These are phyloP conservation scores for Chorisops tibialis DNA, from an alignment of 2,888 invertebrate species.

Conservation along the genomic window DNA sequence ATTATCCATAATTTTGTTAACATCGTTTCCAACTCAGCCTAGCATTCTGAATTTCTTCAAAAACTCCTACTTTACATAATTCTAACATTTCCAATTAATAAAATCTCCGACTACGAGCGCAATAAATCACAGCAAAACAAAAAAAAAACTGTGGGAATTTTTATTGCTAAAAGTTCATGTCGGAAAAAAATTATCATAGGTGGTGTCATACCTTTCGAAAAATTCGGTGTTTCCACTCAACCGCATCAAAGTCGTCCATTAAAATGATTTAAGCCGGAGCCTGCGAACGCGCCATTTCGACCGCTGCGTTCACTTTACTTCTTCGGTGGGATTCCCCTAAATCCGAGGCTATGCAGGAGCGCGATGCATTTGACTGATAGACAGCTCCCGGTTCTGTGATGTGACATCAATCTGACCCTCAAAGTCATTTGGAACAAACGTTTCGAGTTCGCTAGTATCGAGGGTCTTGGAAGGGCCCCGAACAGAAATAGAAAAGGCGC, in stretches of 20 bases:
- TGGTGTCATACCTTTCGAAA: background rate
- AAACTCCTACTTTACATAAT: too few relatives aligned
- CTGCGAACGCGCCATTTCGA: background rate
- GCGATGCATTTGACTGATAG: background rate
- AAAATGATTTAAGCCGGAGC: constrained; percentile 22
- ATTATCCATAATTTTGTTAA: too few relatives aligned
- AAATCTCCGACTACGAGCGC: too few relatives aligned
- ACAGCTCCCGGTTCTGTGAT: background rate
- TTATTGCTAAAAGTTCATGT: background rate
- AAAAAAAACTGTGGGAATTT: constrained; percentile 6
- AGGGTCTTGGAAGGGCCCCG: background rate
- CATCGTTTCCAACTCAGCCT: too few relatives aligned
- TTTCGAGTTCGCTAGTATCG: constrained; percentile 10
- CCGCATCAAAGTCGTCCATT: constrained; percentile 17
- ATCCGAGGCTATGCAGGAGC: background rate
- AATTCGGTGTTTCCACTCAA: constrained; percentile 11
- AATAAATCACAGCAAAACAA: constrained; percentile 11
- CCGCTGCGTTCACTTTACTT: background rate
- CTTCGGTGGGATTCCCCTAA: too few relatives aligned
- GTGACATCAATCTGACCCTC: constrained; percentile 19
- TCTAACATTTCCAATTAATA: too few relatives aligned
- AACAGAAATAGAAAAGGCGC: background rate
- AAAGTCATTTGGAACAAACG: background rate
- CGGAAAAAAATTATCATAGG: background rate
- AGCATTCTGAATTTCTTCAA: too few relatives aligned